Conservation (phyloP, 2,797 vertebrate genomes). For the Malurus leucopterus region DNA sequence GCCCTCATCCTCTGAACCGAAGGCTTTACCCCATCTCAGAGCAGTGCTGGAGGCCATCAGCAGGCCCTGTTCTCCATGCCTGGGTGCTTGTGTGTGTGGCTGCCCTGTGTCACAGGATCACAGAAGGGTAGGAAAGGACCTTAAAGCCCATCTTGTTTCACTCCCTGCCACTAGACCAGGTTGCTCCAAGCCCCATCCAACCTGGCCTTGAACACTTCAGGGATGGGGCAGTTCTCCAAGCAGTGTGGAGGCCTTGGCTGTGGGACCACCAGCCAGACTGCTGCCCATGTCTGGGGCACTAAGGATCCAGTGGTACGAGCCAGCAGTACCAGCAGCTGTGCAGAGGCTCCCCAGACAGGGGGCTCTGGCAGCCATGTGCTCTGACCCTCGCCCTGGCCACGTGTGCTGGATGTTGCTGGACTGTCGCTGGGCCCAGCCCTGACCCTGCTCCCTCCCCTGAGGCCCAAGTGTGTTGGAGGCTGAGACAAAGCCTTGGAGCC, state of each 20-base stretch:
- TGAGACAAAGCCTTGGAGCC: neutral
- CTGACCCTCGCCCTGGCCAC: neutral
- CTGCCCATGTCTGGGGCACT: fast-evolving
- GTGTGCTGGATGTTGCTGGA: neutral
- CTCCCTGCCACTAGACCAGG: fast-evolving
- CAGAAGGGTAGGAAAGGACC: neutral
- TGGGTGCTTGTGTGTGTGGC: neutral
- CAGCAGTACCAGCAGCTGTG: neutral
- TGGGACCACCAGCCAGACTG: neutral
- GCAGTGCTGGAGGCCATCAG: neutral
- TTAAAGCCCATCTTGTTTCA: neutral
- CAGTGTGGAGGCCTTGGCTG: neutral
- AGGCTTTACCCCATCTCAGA: neutral
- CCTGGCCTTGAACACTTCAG: neutral
- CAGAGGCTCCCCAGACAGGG: fast-evolving
- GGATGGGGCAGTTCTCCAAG: neutral
- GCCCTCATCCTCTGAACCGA: neutral
- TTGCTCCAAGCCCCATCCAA: neutral
- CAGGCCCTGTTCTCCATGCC: neutral
- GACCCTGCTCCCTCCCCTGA: neutral
- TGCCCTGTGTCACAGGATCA: neutral
- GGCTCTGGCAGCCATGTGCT: neutral
- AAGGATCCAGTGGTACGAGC: fast-evolving
- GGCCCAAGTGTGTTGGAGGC: neutral
- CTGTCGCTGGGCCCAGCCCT: neutral